phyloP scores from a whole-genome alignment of 2,888 invertebrate species.

The Allacma fusca region DNA sequence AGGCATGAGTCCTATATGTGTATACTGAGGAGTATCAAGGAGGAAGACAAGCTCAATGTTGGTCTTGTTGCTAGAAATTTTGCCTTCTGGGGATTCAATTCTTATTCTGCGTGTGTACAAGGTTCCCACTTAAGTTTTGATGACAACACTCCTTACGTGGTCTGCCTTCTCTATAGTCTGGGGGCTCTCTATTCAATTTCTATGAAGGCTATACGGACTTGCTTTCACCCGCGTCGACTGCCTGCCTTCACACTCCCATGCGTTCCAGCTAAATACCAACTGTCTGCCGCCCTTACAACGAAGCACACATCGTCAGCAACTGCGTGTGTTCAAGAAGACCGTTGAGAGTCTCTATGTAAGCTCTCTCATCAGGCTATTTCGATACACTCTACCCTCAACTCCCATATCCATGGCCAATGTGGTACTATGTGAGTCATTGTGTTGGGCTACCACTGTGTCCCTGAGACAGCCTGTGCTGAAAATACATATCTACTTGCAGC shows the following conservation, averaged over 20 bases:
- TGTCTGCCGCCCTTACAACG: not conserved
- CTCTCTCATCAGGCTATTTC: too few species aligned
- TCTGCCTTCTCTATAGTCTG: constrained; percentile 13
- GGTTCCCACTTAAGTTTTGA: constrained; percentile 25
- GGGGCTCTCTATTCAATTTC: constrained; percentile 8
- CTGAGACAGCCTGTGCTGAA: not conserved
- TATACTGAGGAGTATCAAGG: not conserved
- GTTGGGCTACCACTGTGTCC: too few species aligned
- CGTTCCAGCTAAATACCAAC: not conserved
- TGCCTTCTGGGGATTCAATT: constrained; percentile 18
- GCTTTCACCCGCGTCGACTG: not conserved
- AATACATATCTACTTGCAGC: not conserved
- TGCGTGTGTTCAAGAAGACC: too few species aligned
- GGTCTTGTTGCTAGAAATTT: not conserved
- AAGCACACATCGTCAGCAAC: too few species aligned
- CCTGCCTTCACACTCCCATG: not conserved
- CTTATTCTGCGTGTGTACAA: constrained; percentile 1
- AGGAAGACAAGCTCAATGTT: not conserved
- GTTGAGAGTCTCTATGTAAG: too few species aligned
- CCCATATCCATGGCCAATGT: too few species aligned
- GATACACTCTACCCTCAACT: too few species aligned
- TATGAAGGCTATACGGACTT: not conserved
- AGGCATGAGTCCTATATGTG: too few species aligned
- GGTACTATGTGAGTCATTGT: too few species aligned
- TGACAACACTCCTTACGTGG: constrained; percentile 26